A percentile compares a stretch with the other conserved stretches of the same genome.
phyloP scores from a whole-genome alignment of 1,140 invertebrate species.

The Chelonus insularis region DNA sequence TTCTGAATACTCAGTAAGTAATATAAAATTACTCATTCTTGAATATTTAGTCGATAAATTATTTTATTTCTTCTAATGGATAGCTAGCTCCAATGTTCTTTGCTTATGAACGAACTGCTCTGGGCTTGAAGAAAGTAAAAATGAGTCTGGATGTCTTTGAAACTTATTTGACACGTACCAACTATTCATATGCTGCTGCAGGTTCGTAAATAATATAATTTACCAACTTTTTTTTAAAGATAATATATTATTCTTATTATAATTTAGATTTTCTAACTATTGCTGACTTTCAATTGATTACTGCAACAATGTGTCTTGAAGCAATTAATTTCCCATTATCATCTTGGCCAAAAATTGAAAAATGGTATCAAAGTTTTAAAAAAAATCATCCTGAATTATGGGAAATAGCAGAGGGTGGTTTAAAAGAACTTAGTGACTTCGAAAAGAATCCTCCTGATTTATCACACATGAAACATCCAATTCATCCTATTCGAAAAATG shows the following conservation, averaged over 20 bases:
- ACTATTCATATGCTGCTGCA: slow-evolving; percentile 68
- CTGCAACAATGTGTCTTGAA: slow-evolving; percentile 72
- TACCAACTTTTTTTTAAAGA: too few species aligned
- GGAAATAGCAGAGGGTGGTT: slow-evolving; percentile 67
- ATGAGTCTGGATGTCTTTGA: slow-evolving; percentile 70
- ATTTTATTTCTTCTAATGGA: slow-evolving; percentile 32
- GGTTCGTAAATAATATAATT: slow-evolving; percentile 42
- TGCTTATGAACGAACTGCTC: slow-evolving; percentile 68
- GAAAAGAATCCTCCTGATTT: slow-evolving; percentile 71
- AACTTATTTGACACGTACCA: slow-evolving; percentile 65
- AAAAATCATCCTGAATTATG: slow-evolving; percentile 68
- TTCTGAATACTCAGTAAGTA: slow-evolving; percentile 66
- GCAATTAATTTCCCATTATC: slow-evolving; percentile 67
- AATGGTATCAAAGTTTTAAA: slow-evolving; percentile 74
- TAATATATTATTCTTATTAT: too few species aligned
- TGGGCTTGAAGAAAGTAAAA: slow-evolving; percentile 67
- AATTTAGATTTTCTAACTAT: slow-evolving; percentile 72
- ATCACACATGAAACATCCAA: slow-evolving; percentile 68
- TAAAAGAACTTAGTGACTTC: slow-evolving; percentile 68
- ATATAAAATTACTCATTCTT: slow-evolving; percentile 13
- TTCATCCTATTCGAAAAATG: slow-evolving; percentile 42
- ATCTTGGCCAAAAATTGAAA: slow-evolving; percentile 59
- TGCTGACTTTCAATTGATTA: slow-evolving; percentile 72
- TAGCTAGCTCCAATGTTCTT: slow-evolving; percentile 74
- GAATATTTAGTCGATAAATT: slow-evolving; percentile 18